Evolutionary conservation across 2,113 vertebrate species (phyloP).

Genomic region (Todiramphus chloris): DNA sequence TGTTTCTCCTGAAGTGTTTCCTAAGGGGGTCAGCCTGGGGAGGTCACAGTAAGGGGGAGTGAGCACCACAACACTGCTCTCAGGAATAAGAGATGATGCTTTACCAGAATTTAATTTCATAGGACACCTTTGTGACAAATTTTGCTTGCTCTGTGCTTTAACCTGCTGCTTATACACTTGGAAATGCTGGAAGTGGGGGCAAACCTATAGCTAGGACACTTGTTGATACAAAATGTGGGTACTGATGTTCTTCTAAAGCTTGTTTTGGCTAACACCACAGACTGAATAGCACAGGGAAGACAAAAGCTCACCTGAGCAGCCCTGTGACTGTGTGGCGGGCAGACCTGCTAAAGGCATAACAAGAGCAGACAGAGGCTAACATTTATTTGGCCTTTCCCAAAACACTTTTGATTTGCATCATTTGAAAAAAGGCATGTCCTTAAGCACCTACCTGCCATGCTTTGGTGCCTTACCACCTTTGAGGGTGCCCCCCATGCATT

Average conservation of each 20-base stretch:
- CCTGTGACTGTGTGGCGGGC: not conserved
- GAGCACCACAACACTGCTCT: rapidly evolving
- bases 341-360: not conserved
- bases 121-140: no score
- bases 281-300: not conserved
- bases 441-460: not conserved
- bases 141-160: not conserved
- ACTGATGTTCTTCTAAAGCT: not conserved
- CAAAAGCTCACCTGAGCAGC: not conserved
- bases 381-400: not conserved
- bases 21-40: not conserved
- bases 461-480: rapidly evolving
- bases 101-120: not conserved
- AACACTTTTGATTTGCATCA: not conserved
- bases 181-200: not conserved
- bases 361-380: not conserved
- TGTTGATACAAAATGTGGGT: not conserved
- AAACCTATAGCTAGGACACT: not conserved
- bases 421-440: not conserved
- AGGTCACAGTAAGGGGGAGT: not conserved
- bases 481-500: rapidly evolving
- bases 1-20: not conserved
- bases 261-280: rapidly evolving
- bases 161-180: not conserved
- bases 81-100: rapidly evolving